A percentile compares a stretch with the other conserved stretches of the same genome.
Evolutionary conservation across 53 echinoderm and acorn worm genomes (phyloP).

Genomic region (Actinopyga echinites): DNA sequence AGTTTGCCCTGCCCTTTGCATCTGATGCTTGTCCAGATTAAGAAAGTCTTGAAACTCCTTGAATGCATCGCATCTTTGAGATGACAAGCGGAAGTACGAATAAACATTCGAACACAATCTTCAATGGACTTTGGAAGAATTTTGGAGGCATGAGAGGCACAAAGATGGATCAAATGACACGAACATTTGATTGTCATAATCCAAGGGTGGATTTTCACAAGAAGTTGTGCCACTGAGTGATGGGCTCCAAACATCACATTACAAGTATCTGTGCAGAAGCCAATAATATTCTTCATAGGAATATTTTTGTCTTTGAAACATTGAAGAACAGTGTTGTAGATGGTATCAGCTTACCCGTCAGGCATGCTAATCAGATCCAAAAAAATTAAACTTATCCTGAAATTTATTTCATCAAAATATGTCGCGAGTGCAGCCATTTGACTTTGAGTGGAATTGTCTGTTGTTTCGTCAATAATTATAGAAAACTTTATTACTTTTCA

Average conservation of each 20-base stretch:
- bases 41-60: constrained; percentile 43
- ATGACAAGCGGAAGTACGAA: constrained; percentile 31
- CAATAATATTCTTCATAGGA: constrained; percentile 47
- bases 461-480: constrained; percentile 48
- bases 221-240: constrained; percentile 45
- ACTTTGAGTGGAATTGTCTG: constrained; percentile 38
- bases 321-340: constrained; percentile 20
- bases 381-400: constrained; percentile 4
- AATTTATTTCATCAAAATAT: constrained; percentile 50
- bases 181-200: constrained; percentile 49
- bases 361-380: constrained; percentile 42
- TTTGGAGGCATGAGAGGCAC: constrained; percentile 37
- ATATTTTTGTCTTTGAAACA: constrained; percentile 45
- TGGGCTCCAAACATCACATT: constrained; percentile 44
- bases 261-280: constrained; percentile 48
- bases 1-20: constrained; percentile 47
- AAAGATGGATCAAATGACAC: constrained; percentile 45
- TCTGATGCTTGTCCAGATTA: constrained; percentile 21
- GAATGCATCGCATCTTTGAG: constrained; percentile 35
- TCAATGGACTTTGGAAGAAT: constrained; percentile 43
- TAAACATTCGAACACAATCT: constrained; percentile 45
- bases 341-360: constrained; percentile 41
- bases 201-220: constrained; percentile 36
- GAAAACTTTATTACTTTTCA: constrained; percentile 38
- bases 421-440: constrained; percentile 54